A percentile compares a stretch with the other conserved stretches of the same genome.
phyloP scores from a whole-genome alignment of 1,140 invertebrate species.

The Drosophila yakuba region DNA sequence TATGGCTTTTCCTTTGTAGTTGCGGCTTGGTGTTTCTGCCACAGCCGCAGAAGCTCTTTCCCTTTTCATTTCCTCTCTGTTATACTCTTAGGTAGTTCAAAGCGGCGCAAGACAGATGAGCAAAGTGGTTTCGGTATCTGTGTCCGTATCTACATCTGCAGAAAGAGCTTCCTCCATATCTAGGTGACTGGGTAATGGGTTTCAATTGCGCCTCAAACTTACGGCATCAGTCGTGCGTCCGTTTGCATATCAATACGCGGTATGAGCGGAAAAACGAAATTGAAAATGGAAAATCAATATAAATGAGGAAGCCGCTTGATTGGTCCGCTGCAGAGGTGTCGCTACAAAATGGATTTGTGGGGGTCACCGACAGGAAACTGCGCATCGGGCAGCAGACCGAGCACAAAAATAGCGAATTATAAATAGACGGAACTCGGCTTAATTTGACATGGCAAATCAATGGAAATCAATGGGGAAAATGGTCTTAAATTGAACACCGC shows the following conservation, averaged over 20 bases:
- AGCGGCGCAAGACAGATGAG: conserved; percentile 25
- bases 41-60: conserved; percentile 17
- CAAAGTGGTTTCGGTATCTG: conserved; percentile 15
- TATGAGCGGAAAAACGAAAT: conserved; percentile 19
- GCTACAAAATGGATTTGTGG: conserved; percentile 44
- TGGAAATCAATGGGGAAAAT: background rate
- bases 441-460: conserved; percentile 42
- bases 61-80: background rate
- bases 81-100: conserved; percentile 38
- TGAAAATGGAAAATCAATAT: conserved; percentile 68
- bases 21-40: conserved; percentile 49
- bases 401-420: conserved; percentile 33
- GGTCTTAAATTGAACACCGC: conserved; percentile 32
- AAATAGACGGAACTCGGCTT: conserved; percentile 35
- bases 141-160: conserved; percentile 28
- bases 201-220: conserved; percentile 67
- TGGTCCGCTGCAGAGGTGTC: conserved; percentile 30
- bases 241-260: conserved; percentile 20
- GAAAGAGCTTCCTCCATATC: conserved; percentile 49
- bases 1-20: conserved; percentile 66
- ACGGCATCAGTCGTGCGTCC: conserved; percentile 66
- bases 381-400: conserved; percentile 35
- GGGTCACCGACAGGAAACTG: conserved; percentile 34
- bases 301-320: conserved; percentile 68
- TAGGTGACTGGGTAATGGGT: conserved; percentile 76